A percentile compares a stretch with the other conserved stretches of the same genome.
These are phyloP conservation scores for Amphipoea lucens DNA, from an alignment of 2,888 invertebrate genomes.

Conservation along the genomic window DNA sequence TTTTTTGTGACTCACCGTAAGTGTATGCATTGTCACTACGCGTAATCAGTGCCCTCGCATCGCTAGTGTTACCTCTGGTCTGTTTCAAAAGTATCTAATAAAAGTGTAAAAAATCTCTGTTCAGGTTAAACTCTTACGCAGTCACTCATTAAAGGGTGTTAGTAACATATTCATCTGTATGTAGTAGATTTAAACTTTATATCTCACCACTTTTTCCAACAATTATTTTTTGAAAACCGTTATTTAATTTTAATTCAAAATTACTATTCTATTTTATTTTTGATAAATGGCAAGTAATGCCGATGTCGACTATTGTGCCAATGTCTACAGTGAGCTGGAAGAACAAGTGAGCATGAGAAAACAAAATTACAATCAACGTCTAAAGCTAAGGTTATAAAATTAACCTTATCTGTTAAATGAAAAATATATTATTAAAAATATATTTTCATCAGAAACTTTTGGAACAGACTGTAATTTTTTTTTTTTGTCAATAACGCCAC, in stretches of 20 bases:
- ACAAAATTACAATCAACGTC: no score
- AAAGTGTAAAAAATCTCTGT: not conserved
- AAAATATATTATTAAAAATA: not conserved
- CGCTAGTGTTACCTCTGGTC: not conserved
- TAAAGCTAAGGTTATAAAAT: no score
- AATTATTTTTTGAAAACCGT: no score
- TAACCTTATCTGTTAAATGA: no score
- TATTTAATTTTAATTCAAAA: no score
- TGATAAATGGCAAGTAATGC: no score
- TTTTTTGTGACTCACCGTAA: not conserved
- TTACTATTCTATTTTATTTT: no score
- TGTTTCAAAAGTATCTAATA: not conserved
- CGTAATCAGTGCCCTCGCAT: not conserved
- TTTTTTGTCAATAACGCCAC: not conserved
- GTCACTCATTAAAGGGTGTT: not conserved
- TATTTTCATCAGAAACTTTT: not conserved
- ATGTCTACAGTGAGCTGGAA: no score
- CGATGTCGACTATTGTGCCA: no score
- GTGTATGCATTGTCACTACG: not conserved
- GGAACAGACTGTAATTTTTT: not conserved
- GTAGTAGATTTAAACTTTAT: no score
- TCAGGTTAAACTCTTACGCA: not conserved
- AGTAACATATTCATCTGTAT: not conserved
- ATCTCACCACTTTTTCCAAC: not conserved
- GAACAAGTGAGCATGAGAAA: no score